Conservation (phyloP, 2,797 vertebrate genomes). For the Lepus oiostolus region DNA sequence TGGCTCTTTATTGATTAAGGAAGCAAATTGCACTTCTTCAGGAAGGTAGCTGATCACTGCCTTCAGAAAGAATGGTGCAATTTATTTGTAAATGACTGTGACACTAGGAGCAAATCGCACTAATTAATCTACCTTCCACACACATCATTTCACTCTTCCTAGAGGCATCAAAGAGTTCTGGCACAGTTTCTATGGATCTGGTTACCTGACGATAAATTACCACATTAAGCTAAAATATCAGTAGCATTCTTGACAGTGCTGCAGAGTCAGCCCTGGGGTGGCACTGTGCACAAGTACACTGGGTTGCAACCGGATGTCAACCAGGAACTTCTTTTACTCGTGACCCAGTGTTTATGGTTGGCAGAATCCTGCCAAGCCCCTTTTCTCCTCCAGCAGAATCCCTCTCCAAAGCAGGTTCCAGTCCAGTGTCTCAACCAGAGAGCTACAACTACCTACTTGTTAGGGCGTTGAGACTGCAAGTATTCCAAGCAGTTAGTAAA, state of each 20-base stretch:
- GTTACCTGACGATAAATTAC: conserved; percentile 81
- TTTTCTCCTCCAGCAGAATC: neutral
- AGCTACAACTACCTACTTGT: neutral
- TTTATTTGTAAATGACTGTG: conserved; percentile 62
- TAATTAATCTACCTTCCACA: conserved; percentile 74
- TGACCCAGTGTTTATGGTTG: neutral
- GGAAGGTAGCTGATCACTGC: conserved; percentile 44
- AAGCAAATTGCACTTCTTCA: conserved; percentile 34
- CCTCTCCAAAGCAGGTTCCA: neutral
- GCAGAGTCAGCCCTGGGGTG: neutral
- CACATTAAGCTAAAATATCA: conserved; percentile 70
- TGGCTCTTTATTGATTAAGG: neutral
- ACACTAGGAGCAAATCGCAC: conserved; percentile 53
- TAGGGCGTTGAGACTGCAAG: neutral
- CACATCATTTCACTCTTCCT: conserved; percentile 75
- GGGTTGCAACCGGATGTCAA: neutral
- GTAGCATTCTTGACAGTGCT: neutral
- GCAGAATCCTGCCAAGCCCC: neutral
- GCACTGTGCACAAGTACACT: neutral
- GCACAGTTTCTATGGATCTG: conserved; percentile 69
- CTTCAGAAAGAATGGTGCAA: conserved; percentile 35
- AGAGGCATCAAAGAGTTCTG: conserved; percentile 72
- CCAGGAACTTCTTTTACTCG: neutral
- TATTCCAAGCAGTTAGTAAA: neutral
- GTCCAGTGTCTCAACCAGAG: neutral